Conservation (phyloP, 2,113 vertebrate species). For the Agapornis roseicollis region DNA sequence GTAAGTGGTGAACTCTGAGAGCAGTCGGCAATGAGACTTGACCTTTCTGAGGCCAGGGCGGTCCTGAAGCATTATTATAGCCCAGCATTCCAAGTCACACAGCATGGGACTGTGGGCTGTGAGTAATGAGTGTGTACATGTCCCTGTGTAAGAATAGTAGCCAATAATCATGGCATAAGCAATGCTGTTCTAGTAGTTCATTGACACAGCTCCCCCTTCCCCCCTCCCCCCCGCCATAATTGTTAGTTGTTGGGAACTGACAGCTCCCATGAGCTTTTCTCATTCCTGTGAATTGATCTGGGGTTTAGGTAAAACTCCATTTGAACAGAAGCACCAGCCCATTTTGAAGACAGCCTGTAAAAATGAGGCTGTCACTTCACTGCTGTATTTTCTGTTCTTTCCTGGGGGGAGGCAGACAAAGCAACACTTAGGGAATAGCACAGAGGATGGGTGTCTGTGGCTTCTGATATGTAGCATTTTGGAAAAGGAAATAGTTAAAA, state of each 20-base stretch:
- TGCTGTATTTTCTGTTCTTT: background rate
- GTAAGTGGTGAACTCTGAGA: background rate
- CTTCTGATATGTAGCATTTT: background rate
- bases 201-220: background rate
- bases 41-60: background rate
- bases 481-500: background rate
- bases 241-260: background rate
- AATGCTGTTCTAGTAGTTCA: background rate
- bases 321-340: background rate
- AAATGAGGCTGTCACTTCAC: background rate
- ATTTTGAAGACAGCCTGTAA: background rate
- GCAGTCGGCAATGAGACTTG: background rate
- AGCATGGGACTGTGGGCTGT: background rate
- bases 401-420: background rate
- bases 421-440: background rate
- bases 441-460: background rate
- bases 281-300: background rate
- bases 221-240: background rate
- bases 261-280: background rate
- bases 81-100: background rate
- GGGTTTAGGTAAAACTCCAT: background rate
- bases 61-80: background rate
- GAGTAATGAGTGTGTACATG: background rate
- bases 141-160: background rate
- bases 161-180: background rate